A percentile compares a stretch with the other conserved stretches of the same genome.
Conservation (phyloP, 2,888 invertebrate genomes). For the Aphidoletes aphidimyza region DNA sequence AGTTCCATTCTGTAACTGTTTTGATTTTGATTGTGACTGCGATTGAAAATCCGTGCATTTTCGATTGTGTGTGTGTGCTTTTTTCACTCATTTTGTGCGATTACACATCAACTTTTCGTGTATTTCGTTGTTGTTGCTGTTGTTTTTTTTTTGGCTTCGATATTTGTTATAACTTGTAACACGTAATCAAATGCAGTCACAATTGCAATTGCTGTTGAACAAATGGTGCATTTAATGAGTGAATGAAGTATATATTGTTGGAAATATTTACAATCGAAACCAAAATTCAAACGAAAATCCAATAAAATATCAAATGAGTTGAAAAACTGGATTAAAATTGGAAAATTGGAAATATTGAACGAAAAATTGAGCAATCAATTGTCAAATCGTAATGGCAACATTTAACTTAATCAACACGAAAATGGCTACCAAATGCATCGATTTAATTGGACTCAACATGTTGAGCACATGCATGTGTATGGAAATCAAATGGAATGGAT, state of each 20-base stretch:
- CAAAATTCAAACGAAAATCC: not conserved
- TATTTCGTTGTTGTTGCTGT: not conserved
- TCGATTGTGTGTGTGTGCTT: not conserved
- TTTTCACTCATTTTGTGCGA: not conserved
- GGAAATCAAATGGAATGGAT: no score
- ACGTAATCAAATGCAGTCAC: conserved; percentile 22
- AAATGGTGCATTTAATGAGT: conserved; percentile 34
- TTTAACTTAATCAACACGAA: no score
- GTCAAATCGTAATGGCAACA: no score
- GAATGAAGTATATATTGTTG: not conserved
- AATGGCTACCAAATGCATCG: no score
- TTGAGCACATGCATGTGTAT: no score
- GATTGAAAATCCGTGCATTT: not conserved
- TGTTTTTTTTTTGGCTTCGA: no score
- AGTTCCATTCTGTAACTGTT: not conserved
- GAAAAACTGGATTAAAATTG: no score
- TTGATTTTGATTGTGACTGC: not conserved
- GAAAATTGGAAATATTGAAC: no score
- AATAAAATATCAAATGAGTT: no score
- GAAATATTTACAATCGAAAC: not conserved
- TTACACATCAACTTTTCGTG: not conserved
- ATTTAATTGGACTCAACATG: no score
- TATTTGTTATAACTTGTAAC: not conserved
- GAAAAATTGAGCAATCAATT: no score
- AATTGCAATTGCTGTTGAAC: not conserved